Evolutionary conservation across 2,888 invertebrate species (phyloP).

Genomic region (Eristalinus sepulchralis): DNA sequence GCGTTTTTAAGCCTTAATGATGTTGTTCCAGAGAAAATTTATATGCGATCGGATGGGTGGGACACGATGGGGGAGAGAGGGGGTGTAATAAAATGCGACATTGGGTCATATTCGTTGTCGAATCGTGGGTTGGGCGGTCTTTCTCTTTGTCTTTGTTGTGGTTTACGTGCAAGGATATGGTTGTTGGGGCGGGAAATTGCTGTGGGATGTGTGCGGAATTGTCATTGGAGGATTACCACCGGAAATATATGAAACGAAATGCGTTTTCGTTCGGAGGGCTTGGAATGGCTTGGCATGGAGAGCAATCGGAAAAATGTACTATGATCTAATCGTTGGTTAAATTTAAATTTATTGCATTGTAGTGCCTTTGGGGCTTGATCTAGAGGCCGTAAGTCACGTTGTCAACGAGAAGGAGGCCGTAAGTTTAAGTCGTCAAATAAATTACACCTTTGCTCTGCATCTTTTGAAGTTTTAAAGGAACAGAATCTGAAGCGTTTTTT

Average conservation of each 20-base stretch:
- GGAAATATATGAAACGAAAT: background rate
- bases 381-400: too few relatives aligned
- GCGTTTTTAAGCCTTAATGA: conserved; percentile 61
- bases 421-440: too few relatives aligned
- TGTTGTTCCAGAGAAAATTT: conserved; percentile 47
- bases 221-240: conserved; percentile 29
- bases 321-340: too few relatives aligned
- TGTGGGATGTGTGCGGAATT: conserved; percentile 13
- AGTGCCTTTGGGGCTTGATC: too few relatives aligned
- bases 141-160: background rate
- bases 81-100: conserved; percentile 4
- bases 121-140: background rate
- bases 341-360: too few relatives aligned
- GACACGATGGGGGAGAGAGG: conserved; percentile 2
- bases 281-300: too few relatives aligned
- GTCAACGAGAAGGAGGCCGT: too few relatives aligned
- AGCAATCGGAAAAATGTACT: too few relatives aligned
- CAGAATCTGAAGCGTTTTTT: too few relatives aligned
- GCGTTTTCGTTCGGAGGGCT: background rate
- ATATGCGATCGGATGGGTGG: conserved; percentile 23
- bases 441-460: too few relatives aligned
- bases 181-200: background rate
- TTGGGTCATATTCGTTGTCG: background rate
- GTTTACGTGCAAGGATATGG: conserved; percentile 5
- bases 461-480: too few relatives aligned